Conservation (phyloP, 2,113 vertebrate species). For the Elachura formosa region DNA sequence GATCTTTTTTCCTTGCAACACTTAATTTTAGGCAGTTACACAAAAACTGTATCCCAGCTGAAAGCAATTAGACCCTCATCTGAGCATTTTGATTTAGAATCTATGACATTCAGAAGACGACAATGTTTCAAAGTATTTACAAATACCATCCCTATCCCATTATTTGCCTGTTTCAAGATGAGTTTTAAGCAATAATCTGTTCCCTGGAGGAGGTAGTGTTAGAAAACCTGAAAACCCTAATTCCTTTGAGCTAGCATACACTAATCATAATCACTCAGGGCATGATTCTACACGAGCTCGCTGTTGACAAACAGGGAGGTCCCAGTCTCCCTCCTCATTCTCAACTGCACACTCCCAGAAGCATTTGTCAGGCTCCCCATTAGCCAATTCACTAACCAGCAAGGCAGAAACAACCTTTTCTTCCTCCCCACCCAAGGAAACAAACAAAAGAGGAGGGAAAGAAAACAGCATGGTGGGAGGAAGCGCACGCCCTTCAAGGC, state of each 20-base stretch:
- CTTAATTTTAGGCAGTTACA: neutral
- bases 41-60: fast-evolving
- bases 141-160: neutral
- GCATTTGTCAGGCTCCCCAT: constrained; percentile 19
- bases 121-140: neutral
- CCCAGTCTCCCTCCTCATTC: neutral
- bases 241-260: neutral
- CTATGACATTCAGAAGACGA: neutral
- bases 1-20: neutral
- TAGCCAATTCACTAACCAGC: neutral
- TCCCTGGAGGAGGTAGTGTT: neutral
- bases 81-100: neutral
- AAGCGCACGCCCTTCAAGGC: neutral
- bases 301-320: constrained; percentile 49
- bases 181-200: neutral
- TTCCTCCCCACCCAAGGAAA: neutral
- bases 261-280: neutral
- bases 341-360: constrained; percentile 11
- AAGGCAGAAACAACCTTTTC: constrained; percentile 14
- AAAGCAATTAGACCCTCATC: neutral
- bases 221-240: neutral
- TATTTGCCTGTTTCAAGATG: neutral
- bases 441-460: neutral
- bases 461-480: neutral
- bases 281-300: neutral